Evolutionary conservation across 2,888 invertebrate species (phyloP).

Genomic region (Eledona agricola): DNA sequence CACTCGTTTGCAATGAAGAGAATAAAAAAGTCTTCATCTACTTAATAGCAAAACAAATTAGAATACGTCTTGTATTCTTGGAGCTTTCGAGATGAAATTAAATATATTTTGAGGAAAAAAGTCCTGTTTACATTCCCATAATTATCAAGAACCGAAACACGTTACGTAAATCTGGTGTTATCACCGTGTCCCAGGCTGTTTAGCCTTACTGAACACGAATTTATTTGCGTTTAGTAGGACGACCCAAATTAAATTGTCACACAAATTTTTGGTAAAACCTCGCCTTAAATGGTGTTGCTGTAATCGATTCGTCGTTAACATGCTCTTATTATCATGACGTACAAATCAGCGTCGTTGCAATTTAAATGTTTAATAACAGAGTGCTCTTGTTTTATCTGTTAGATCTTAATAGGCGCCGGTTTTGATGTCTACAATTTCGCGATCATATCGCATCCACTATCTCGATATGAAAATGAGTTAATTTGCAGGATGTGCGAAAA

Average conservation of each 20-base stretch:
- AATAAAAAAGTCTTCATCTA: too few relatives aligned
- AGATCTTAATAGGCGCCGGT: constrained; percentile 34
- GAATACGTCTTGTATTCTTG: too few relatives aligned
- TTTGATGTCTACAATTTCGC: constrained; percentile 35
- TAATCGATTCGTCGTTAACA: constrained; percentile 12
- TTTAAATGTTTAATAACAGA: constrained; percentile 37
- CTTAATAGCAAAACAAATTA: too few relatives aligned
- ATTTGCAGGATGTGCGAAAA: constrained; percentile 18
- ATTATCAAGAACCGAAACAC: background rate
- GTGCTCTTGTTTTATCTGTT: constrained; percentile 23
- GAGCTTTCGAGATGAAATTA: too few relatives aligned
- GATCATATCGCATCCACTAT: constrained; percentile 31
- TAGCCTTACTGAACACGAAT: background rate
- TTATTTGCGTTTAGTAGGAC: constrained; percentile 1
- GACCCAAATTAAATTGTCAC: background rate
- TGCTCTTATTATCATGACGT: constrained; percentile 1
- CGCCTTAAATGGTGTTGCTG: background rate
- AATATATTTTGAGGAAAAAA: too few relatives aligned
- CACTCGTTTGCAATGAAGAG: too few relatives aligned
- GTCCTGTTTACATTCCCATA: too few relatives aligned
- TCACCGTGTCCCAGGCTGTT: constrained; percentile 5
- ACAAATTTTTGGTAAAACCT: constrained; percentile 1
- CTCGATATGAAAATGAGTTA: constrained; percentile 31
- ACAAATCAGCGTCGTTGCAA: constrained; percentile 25
- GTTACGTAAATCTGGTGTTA: constrained; percentile 7